Percentiles rank a stretch among this genome's conserved stretches.
phyloP scores from a whole-genome alignment of 2,797 vertebrate genomes.

The Pseudochromis fuscus region DNA sequence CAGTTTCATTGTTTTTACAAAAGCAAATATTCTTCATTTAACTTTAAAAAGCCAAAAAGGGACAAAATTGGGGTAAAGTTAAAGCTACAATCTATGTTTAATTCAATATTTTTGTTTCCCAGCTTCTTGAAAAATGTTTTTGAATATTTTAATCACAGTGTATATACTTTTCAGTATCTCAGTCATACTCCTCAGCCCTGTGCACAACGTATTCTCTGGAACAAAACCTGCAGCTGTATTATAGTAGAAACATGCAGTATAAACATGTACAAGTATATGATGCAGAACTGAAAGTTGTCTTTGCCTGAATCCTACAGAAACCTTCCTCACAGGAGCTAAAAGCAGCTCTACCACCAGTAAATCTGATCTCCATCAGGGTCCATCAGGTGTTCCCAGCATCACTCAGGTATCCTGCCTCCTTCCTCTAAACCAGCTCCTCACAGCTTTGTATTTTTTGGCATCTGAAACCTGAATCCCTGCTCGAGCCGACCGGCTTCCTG shows the following conservation, averaged over 20 bases:
- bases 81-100: too few species aligned
- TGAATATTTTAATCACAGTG: too few species aligned
- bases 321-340: constrained; percentile 31
- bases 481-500: constrained; percentile 37
- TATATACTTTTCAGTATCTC: background rate
- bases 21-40: too few species aligned
- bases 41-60: too few species aligned
- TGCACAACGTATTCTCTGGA: too few species aligned
- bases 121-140: too few species aligned
- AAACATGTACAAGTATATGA: background rate
- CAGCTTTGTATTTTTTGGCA: constrained; percentile 50
- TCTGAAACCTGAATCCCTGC: constrained; percentile 26
- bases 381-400: constrained; percentile 10
- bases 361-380: constrained; percentile 38
- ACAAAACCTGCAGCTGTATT: background rate
- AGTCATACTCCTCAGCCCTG: background rate
- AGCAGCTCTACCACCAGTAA: constrained; percentile 23
- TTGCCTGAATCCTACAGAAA: constrained; percentile 32
- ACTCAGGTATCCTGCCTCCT: constrained; percentile 22
- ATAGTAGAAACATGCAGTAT: constrained; percentile 1
- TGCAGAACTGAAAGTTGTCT: constrained; percentile 7
- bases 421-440: constrained; percentile 36
- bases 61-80: too few species aligned
- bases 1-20: too few species aligned
- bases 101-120: too few species aligned